These are phyloP conservation scores for Brenthis daphne DNA, from an alignment of 2,888 invertebrate species.

Conservation along the genomic window DNA sequence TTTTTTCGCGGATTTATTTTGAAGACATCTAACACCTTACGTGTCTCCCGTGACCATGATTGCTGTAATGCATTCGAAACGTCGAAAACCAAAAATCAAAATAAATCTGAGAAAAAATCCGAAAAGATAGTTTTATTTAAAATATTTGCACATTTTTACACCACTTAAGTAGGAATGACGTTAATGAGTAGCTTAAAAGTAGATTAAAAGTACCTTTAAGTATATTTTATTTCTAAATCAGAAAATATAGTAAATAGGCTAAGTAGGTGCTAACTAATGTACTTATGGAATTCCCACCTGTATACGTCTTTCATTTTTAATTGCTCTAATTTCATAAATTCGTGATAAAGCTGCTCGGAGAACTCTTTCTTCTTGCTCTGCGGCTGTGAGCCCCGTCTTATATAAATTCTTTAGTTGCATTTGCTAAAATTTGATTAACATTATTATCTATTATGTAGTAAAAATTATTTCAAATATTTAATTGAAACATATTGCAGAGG, in stretches of 20 bases:
- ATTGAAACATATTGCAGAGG: too few species aligned
- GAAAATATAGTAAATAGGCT: not conserved
- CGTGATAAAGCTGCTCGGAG: slow-evolving; percentile 91
- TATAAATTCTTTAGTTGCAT: slow-evolving; percentile 90
- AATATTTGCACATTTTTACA: not conserved
- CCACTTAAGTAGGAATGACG: too few species aligned
- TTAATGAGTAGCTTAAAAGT: too few species aligned
- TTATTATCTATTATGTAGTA: too few species aligned
- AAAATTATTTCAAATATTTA: too few species aligned
- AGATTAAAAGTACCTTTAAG: too few species aligned
- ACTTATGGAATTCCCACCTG: slow-evolving; percentile 76
- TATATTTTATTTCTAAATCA: not conserved
- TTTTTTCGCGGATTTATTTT: too few species aligned
- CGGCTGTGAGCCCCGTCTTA: slow-evolving; percentile 90
- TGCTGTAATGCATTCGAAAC: too few species aligned
- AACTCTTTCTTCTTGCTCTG: slow-evolving; percentile 91
- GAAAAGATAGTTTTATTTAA: not conserved
- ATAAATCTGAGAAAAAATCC: too few species aligned
- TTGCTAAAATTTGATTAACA: slow-evolving; percentile 52
- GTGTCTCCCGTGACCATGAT: too few species aligned
- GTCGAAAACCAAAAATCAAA: too few species aligned
- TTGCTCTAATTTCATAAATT: slow-evolving; percentile 94
- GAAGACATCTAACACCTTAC: too few species aligned
- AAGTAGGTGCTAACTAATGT: not conserved
- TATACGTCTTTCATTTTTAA: slow-evolving; percentile 93